Evolutionary conservation across 2,888 invertebrate species (phyloP).

Genomic region (Apoda limacodes): DNA sequence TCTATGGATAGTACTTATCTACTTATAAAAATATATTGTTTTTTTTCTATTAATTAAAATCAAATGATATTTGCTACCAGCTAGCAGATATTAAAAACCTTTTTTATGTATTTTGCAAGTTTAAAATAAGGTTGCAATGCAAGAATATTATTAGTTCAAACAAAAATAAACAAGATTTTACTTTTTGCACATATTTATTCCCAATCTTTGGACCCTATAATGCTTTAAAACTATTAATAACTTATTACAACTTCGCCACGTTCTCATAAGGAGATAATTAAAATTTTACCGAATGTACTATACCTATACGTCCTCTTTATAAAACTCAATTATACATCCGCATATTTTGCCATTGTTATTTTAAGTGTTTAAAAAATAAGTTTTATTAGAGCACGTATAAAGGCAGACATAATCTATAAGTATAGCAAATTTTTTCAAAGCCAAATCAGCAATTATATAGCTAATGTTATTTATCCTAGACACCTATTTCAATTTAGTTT

Average conservation of each 20-base stretch:
- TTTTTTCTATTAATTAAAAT: no score
- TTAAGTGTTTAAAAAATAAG: slow-evolving; percentile 14
- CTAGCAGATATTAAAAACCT: no score
- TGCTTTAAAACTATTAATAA: slow-evolving; percentile 75
- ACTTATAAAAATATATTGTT: no score
- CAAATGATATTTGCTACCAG: no score
- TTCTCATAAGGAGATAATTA: slow-evolving; percentile 36
- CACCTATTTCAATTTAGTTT: no score
- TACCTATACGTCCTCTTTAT: slow-evolving; percentile 28
- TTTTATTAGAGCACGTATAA: slow-evolving; percentile 36
- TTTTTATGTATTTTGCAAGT: no score
- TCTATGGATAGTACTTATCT: no score
- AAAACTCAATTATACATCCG: slow-evolving; percentile 32
- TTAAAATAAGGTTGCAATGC: no score
- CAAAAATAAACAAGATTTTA: no score
- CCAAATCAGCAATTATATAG: slow-evolving; percentile 49
- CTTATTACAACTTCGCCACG: slow-evolving; percentile 68
- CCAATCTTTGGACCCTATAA: slow-evolving; percentile 81
- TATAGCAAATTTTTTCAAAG: slow-evolving; percentile 53
- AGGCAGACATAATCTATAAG: slow-evolving; percentile 52
- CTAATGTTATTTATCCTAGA: slow-evolving; percentile 49
- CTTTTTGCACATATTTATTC: slow-evolving; percentile 77
- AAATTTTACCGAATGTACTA: slow-evolving; percentile 26
- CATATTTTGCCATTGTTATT: slow-evolving; percentile 12
- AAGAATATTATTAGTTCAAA: no score